Evolutionary conservation across 2,888 invertebrate genomes (phyloP), one percentile per base, ranked within the genome.

Genomic region (Leptopterna dolabrata): DNA sequence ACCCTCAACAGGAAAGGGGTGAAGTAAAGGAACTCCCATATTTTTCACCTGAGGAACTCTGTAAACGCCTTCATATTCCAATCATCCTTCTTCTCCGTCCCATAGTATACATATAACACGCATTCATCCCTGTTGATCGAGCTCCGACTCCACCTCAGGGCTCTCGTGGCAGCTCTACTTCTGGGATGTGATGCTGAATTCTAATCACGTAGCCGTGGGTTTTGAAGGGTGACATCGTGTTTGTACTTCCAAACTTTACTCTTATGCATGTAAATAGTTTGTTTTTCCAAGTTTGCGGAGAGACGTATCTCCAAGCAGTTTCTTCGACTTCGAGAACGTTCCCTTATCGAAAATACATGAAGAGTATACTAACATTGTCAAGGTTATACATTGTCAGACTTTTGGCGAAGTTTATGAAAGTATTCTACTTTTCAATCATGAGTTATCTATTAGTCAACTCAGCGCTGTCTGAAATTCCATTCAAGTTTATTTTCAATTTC

Each of bases 231-330:
- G 83, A 83, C 83, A 83, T 83, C 70, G 83, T 70, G 70, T 63
- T 83, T 83, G 83, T 70, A 41, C 71, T 83, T 70, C 45, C 83
- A 47, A 83, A 83, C 83, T 70, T 27, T 41, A 70, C 71, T 63
- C 83, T 83, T 43, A 83, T 83, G 83, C 83, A 83, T 83, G 83
- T 70, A 63, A 83, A 83, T 83, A 83, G 83, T 83, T 81, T 51
- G 51, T 81, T 81, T 81, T 81, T 29, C 78, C 19, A 78, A 19
- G 43, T 78, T 78, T 43, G 43, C 4, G 43, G 24, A 78, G 27
- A 4, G 63, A 63, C 63, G 24, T 24, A 24, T 63, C 63, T 24
- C 24, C 63, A 63, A 19, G 78, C 45, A 78, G 78, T 78, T 78
- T 43, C 63, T 11, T 13, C 24, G 63, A 63, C 63, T 63, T 63